Percentiles rank a stretch among this genome's conserved stretches.
Conservation (phyloP, 2,888 invertebrate genomes). For the Thereva nobilitata region DNA sequence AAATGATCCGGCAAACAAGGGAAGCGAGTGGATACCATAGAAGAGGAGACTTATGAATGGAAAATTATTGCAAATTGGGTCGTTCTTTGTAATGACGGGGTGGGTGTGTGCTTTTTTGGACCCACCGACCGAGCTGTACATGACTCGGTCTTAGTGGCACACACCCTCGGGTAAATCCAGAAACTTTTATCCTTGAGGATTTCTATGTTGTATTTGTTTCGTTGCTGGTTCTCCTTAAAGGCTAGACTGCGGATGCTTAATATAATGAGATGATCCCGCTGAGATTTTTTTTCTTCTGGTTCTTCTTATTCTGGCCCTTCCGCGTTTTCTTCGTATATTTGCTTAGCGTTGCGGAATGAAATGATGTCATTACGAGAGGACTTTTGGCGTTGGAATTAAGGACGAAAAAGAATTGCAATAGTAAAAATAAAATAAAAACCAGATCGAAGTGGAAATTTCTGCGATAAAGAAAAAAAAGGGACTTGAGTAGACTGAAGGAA, state of each 20-base stretch:
- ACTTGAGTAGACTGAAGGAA: too few species aligned
- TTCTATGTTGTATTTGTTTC: not conserved
- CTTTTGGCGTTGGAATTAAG: too few species aligned
- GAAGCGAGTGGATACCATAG: constrained; percentile 2
- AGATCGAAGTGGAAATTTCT: too few species aligned
- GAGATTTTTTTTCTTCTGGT: constrained; percentile 26
- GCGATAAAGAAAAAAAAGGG: too few species aligned
- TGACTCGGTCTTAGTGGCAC: not conserved
- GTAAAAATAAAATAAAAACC: too few species aligned
- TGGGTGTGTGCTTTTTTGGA: too few species aligned
- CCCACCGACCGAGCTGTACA: too few species aligned
- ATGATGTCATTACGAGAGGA: too few species aligned
- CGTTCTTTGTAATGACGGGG: constrained; percentile 25
- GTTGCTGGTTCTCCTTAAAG: not conserved
- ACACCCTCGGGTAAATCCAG: constrained; percentile 5
- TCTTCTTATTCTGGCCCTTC: not conserved
- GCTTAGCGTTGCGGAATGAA: too few species aligned
- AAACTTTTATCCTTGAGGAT: constrained; percentile 10
- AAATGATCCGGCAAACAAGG: constrained; percentile 10
- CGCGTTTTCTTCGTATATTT: too few species aligned
- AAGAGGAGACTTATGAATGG: constrained; percentile 27
- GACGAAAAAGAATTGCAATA: too few species aligned
- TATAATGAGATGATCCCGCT: constrained; percentile 21
- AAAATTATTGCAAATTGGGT: constrained; percentile 37
- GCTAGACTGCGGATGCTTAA: too few species aligned